These are phyloP conservation scores for Limenitis camilla DNA, from an alignment of 2,888 invertebrate species.

Conservation along the genomic window DNA sequence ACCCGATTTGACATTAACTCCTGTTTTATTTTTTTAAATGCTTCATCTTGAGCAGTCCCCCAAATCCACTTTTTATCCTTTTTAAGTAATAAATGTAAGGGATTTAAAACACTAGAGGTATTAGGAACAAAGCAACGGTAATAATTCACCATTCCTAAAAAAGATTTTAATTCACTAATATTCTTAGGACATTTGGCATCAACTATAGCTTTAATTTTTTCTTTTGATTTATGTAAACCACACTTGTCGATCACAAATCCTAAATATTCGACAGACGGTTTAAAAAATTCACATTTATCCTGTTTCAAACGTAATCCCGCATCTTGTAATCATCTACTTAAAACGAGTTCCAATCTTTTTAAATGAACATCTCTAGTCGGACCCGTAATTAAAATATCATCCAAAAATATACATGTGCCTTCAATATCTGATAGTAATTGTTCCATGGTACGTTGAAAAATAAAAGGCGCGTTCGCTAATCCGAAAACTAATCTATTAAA, in stretches of 20 bases:
- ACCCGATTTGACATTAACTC: slow-evolving; percentile 8
- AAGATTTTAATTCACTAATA: slow-evolving; percentile 18
- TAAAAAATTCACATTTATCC: not conserved
- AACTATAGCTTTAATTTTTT: slow-evolving; percentile 18
- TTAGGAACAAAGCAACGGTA: slow-evolving; percentile 18
- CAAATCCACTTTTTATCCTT: slow-evolving; percentile 16
- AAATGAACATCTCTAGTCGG: no score
- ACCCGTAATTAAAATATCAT: slow-evolving; percentile 17
- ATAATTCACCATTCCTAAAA: slow-evolving; percentile 22
- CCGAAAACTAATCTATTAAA: slow-evolving; percentile 17
- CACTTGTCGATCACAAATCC: slow-evolving; percentile 7
- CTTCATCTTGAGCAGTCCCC: not conserved
- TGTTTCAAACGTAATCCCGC: not conserved
- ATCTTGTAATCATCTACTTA: not conserved
- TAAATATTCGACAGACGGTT: not conserved
- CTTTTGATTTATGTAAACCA: slow-evolving; percentile 17
- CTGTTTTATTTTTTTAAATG: slow-evolving; percentile 10
- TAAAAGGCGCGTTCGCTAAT: slow-evolving; percentile 1
- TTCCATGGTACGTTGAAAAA: not conserved
- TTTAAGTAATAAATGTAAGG: slow-evolving; percentile 16
- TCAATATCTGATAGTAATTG: slow-evolving; percentile 1
- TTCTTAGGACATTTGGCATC: slow-evolving; percentile 9
- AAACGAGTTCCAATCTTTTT: slow-evolving; percentile 1
- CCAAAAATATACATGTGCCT: slow-evolving; percentile 7
- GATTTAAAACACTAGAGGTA: slow-evolving; percentile 16